phyloP scores from a whole-genome alignment of 2,797 vertebrate species.

The Parambassis ranga region DNA sequence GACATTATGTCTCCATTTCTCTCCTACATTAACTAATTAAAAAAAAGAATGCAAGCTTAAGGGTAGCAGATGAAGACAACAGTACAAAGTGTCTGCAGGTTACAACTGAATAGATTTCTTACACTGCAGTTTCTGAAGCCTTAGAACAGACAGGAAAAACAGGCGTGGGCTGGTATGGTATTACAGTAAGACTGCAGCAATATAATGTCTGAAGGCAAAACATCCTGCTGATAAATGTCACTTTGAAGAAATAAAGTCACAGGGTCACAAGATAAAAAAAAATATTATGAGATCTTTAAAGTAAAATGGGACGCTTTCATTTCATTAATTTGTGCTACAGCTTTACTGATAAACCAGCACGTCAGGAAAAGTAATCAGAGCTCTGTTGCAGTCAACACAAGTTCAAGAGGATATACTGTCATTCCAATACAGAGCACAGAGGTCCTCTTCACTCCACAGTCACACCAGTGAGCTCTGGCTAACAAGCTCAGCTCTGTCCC shows the following conservation, averaged over 20 bases:
- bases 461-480: slow-evolving; percentile 20
- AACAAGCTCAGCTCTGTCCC: slow-evolving; percentile 38
- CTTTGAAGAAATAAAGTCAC: slow-evolving; percentile 2
- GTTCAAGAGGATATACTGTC: slow-evolving; percentile 12
- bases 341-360: neutral
- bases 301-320: neutral
- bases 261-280: neutral
- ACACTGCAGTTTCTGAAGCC: slow-evolving; percentile 2
- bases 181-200: slow-evolving; percentile 15
- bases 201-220: slow-evolving; percentile 25
- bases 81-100: neutral
- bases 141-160: slow-evolving; percentile 11
- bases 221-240: slow-evolving; percentile 4
- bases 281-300: neutral
- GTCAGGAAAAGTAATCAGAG: slow-evolving; percentile 5
- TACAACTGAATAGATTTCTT: slow-evolving; percentile 9
- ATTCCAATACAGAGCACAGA: neutral
- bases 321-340: neutral
- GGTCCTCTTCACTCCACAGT: slow-evolving; percentile 11
- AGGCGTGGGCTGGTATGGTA: slow-evolving; percentile 2
- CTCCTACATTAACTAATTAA: slow-evolving; percentile 26
- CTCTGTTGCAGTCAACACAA: neutral
- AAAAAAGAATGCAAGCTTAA: slow-evolving; percentile 8
- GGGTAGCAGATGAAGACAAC: slow-evolving; percentile 18
- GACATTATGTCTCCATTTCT: slow-evolving; percentile 19